Evolutionary conservation across 1,140 invertebrate genomes (phyloP).

Genomic region (Hetaerina americana): DNA sequence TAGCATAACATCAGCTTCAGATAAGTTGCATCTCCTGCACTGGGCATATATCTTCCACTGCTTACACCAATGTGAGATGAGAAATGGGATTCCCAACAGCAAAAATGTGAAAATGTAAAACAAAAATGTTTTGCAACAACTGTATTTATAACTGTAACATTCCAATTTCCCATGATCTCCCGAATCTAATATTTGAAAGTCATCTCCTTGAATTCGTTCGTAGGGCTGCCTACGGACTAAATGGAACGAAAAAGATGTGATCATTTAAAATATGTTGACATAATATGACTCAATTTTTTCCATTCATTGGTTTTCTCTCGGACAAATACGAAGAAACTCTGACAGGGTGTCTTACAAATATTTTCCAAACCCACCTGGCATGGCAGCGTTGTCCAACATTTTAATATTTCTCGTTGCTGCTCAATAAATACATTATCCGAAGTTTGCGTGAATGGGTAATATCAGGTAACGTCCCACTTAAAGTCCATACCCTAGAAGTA

Average conservation of each 20-base stretch:
- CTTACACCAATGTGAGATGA: neutral
- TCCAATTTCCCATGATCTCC: neutral
- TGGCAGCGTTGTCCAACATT: too few relatives aligned
- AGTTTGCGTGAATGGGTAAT: too few relatives aligned
- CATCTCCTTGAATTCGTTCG: neutral
- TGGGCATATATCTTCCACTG: neutral
- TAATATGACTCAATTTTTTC: too few relatives aligned
- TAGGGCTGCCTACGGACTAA: neutral
- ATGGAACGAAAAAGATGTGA: neutral
- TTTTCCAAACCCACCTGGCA: too few relatives aligned
- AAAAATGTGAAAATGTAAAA: neutral
- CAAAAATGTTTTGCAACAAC: neutral
- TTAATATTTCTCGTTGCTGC: too few relatives aligned
- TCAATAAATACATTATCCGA: too few relatives aligned
- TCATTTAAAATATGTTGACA: too few relatives aligned
- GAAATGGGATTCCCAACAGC: neutral
- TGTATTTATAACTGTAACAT: neutral
- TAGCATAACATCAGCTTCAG: neutral
- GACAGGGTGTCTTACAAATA: too few relatives aligned
- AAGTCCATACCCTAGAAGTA: too few relatives aligned
- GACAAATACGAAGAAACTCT: too few relatives aligned
- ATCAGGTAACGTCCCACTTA: too few relatives aligned
- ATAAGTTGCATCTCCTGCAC: neutral
- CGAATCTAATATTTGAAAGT: neutral
- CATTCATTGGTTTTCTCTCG: too few relatives aligned